Evolutionary conservation across 1,140 invertebrate genomes (phyloP).

Genomic region (Xylocopa sonorina): DNA sequence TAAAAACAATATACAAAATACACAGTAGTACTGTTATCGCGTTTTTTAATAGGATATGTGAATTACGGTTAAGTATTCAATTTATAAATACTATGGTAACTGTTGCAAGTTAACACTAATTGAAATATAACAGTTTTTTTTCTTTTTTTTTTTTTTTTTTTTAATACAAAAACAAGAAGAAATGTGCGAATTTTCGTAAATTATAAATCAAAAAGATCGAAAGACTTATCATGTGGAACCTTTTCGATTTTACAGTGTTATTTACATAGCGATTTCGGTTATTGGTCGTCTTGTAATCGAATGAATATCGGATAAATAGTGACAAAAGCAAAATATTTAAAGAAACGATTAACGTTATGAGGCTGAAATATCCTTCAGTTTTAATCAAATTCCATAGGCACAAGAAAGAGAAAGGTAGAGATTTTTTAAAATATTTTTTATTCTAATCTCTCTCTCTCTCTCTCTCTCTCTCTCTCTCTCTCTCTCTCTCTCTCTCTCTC

Average conservation of each 20-base stretch:
- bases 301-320: background rate
- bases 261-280: constrained; percentile 3
- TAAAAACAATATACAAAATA: constrained; percentile 1
- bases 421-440: too few relatives aligned
- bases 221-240: background rate
- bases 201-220: background rate
- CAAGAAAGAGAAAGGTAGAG: too few relatives aligned
- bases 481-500: too few relatives aligned
- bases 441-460: too few relatives aligned
- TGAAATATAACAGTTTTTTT: background rate
- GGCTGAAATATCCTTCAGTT: too few relatives aligned
- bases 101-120: background rate
- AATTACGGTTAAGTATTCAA: background rate
- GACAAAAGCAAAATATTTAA: too few relatives aligned
- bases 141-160: background rate
- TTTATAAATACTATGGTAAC: background rate
- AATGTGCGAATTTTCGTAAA: background rate
- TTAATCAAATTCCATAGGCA: background rate
- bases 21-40: constrained; percentile 14
- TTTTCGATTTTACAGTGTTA: background rate
- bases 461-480: too few relatives aligned
- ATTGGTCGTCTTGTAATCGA: background rate
- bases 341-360: too few relatives aligned
- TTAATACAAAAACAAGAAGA: background rate
- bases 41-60: background rate